Conservation (phyloP, 23 tunicate genomes). For the Diplosoma virens region DNA sequence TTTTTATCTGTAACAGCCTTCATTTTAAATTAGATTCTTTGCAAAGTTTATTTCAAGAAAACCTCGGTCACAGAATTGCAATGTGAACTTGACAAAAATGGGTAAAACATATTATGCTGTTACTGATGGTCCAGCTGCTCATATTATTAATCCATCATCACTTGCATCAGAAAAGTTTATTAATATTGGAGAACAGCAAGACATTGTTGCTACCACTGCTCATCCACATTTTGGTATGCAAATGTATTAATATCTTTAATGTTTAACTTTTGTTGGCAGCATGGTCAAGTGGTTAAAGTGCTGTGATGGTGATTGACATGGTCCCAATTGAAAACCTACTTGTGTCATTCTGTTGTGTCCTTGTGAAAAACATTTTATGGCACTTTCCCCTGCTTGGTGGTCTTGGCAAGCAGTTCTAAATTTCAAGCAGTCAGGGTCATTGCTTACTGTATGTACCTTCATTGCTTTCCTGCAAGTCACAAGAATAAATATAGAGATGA, state of each 20-base stretch:
- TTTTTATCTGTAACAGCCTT: background rate
- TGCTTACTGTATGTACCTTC: background rate
- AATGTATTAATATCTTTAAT: background rate
- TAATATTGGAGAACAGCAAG: background rate
- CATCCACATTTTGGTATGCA: slow-evolving; percentile 32
- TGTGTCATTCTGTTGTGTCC: no score
- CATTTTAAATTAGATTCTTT: background rate
- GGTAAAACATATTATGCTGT: slow-evolving; percentile 27
- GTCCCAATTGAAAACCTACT: no score
- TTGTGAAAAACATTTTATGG: no score
- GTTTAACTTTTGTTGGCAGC: no score
- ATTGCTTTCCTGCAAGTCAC: no score
- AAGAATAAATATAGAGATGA: no score
- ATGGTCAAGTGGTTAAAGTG: no score
- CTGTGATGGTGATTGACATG: no score
- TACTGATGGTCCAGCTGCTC: slow-evolving; percentile 23
- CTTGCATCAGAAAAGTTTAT: slow-evolving; percentile 1
- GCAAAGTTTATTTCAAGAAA: background rate
- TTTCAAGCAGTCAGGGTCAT: no score
- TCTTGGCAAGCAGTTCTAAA: background rate
- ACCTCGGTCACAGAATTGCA: slow-evolving; percentile 3
- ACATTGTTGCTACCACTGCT: slow-evolving; percentile 7
- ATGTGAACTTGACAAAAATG: slow-evolving; percentile 5
- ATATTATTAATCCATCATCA: slow-evolving; percentile 9
- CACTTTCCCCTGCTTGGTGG: no score